These are phyloP conservation scores for Heteromormyrus szaboi DNA, from an alignment of 2,797 vertebrate genomes.

Conservation along the genomic window DNA sequence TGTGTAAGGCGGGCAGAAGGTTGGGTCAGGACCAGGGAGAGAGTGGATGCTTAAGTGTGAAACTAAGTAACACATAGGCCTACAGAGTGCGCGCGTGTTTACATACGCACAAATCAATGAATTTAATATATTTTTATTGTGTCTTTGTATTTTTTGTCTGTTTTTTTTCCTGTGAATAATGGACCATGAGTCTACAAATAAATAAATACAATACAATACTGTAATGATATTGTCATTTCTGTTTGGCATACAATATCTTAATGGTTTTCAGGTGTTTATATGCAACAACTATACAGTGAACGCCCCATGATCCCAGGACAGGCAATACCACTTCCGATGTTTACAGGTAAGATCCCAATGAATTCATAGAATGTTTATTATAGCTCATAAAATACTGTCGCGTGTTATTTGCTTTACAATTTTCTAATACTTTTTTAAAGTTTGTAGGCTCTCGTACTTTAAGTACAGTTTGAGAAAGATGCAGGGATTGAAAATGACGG, in stretches of 20 bases:
- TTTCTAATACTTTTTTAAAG: not conserved
- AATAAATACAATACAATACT: not conserved
- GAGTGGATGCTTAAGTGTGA: not conserved
- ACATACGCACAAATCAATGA: not conserved
- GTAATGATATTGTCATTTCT: not conserved
- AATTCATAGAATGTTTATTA: not conserved
- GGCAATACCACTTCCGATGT: not conserved
- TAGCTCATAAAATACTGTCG: not conserved
- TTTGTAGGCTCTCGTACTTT: not conserved
- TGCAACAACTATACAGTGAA: not conserved
- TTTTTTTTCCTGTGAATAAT: no score
- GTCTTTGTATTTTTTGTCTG: no score
- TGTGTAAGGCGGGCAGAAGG: not conserved
- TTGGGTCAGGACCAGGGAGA: not conserved
- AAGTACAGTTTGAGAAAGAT: not conserved
- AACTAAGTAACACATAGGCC: not conserved
- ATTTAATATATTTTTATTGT: not conserved
- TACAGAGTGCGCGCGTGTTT: not conserved
- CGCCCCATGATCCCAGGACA: not conserved
- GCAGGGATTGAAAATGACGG: not conserved
- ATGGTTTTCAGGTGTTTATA: not conserved
- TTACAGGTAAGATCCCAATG: not conserved
- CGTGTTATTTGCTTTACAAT: not conserved
- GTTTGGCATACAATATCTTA: not conserved
- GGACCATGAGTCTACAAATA: no score